Evolutionary conservation across 2,113 vertebrate genomes (phyloP).

Genomic region (Gallinago paraguaiae): DNA sequence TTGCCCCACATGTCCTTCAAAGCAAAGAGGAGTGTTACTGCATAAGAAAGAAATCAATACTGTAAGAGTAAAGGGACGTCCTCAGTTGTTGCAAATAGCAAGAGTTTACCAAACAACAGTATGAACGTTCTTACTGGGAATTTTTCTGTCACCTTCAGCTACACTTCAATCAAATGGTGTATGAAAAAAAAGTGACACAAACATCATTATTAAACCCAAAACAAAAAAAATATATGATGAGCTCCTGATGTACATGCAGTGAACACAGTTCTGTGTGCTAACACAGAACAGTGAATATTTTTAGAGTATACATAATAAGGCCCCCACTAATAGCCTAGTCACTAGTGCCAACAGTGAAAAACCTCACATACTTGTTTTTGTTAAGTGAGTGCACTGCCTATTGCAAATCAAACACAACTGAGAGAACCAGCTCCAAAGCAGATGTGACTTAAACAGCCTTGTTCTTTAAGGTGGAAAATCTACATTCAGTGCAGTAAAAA

Average conservation of each 20-base stretch:
- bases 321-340: background rate
- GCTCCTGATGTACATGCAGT: background rate
- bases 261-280: background rate
- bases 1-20: background rate
- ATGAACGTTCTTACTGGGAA: background rate
- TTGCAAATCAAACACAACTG: background rate
- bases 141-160: background rate
- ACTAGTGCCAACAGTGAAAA: background rate
- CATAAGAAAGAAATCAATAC: background rate
- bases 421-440: background rate
- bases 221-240: background rate
- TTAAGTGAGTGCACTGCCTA: background rate
- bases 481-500: background rate
- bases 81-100: background rate
- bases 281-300: background rate
- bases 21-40: background rate
- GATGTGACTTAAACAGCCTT: background rate
- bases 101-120: background rate
- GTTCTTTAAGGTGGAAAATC: slow-evolving; percentile 14
- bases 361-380: background rate
- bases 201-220: background rate
- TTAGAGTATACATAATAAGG: background rate
- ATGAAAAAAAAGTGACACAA: background rate
- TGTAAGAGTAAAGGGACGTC: background rate
- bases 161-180: accelerated